Evolutionary conservation across 2,888 invertebrate species (phyloP).

Genomic region (Congeria kusceri): DNA sequence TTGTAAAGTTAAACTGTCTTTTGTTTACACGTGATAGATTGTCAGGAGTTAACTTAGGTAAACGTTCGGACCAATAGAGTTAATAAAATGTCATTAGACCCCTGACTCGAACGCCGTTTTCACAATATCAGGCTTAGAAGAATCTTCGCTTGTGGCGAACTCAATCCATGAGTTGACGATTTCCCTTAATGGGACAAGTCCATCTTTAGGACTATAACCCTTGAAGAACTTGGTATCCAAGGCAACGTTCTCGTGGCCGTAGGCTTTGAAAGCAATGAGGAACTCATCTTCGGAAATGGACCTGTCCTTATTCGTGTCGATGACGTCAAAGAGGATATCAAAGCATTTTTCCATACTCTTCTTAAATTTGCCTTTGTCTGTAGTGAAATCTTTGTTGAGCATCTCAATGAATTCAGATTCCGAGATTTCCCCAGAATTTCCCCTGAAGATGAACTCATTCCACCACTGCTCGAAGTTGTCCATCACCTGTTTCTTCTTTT

Average conservation of each 20-base stretch:
- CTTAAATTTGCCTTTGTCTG: constrained; percentile 54
- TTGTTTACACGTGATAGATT: too few species aligned
- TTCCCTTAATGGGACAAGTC: constrained; percentile 60
- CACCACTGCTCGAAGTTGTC: constrained; percentile 67
- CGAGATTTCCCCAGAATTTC: constrained; percentile 53
- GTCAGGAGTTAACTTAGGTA: too few species aligned
- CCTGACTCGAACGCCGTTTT: constrained; percentile 64
- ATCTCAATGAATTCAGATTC: constrained; percentile 54
- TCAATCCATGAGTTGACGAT: constrained; percentile 68
- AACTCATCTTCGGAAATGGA: constrained; percentile 69
- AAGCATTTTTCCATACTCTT: constrained; percentile 62
- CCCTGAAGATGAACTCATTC: constrained; percentile 64
- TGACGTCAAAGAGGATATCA: constrained; percentile 65
- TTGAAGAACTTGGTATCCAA: constrained; percentile 64
- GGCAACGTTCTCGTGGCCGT: constrained; percentile 69
- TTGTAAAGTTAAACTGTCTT: too few species aligned
- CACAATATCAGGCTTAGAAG: constrained; percentile 50
- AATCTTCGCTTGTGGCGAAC: constrained; percentile 48
- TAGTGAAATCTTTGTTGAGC: constrained; percentile 37
- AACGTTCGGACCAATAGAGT: too few species aligned
- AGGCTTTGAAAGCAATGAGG: constrained; percentile 68
- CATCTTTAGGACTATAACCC: constrained; percentile 52
- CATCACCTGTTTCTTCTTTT: constrained; percentile 51
- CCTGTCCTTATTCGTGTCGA: constrained; percentile 70
- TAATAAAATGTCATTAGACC: constrained; percentile 19